Evolutionary conservation across 2,113 vertebrate species (phyloP).

Genomic region (Neolamprologus hecqui): DNA sequence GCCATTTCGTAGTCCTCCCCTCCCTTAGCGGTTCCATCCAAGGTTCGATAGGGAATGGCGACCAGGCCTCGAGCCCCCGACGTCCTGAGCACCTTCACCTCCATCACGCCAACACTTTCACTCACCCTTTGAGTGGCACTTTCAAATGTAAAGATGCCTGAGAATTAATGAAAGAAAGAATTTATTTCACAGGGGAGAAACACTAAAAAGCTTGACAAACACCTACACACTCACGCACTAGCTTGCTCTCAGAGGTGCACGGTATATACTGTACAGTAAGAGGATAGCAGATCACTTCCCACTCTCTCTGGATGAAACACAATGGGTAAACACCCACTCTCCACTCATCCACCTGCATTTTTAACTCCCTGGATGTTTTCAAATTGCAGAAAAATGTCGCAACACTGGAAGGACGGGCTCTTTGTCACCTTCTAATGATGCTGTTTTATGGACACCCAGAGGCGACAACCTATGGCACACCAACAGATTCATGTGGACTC

Average conservation of each 20-base stretch:
- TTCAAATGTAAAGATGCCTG: slow-evolving; percentile 80
- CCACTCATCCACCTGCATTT: background rate
- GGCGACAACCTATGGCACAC: background rate
- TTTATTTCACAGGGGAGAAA: background rate
- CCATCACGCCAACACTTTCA: slow-evolving; percentile 78
- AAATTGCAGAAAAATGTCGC: background rate
- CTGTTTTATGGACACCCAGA: background rate
- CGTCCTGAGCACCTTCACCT: slow-evolving; percentile 76
- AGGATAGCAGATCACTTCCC: slow-evolving; percentile 7
- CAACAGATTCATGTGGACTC: background rate
- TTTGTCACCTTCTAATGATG: background rate
- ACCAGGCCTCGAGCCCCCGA: slow-evolving; percentile 79
- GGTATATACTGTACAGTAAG: background rate
- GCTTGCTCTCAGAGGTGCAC: background rate
- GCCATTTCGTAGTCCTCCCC: slow-evolving; percentile 76
- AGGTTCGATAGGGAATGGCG: slow-evolving; percentile 71
- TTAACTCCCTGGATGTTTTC: background rate
- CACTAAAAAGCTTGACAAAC: background rate
- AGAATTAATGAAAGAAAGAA: background rate
- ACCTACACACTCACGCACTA: background rate
- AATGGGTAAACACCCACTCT: slow-evolving; percentile 14
- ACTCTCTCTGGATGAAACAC: slow-evolving; percentile 15
- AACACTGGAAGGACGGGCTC: background rate
- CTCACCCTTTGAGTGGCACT: slow-evolving; percentile 65
- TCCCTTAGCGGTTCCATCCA: slow-evolving; percentile 71